A percentile compares a stretch with the other conserved stretches of the same genome.
Conservation (phyloP, 1,140 invertebrate species). For the Leucophenga varia region DNA sequence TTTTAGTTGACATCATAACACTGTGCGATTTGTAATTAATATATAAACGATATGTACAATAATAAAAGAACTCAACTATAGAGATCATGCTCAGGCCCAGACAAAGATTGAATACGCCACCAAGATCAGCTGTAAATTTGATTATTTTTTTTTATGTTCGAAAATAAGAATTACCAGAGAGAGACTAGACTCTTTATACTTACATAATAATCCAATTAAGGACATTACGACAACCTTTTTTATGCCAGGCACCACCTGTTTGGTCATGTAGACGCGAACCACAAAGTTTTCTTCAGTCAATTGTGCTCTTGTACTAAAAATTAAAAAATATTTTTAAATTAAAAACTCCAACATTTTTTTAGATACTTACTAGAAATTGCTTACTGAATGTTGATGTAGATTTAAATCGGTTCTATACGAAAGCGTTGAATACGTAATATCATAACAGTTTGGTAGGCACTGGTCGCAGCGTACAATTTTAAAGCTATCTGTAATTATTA, state of each 20-base stretch:
- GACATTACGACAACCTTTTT: constrained; percentile 52
- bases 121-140: constrained; percentile 39
- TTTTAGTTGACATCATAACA: constrained; percentile 7
- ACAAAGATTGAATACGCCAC: constrained; percentile 52
- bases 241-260: constrained; percentile 46
- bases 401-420: constrained; percentile 50
- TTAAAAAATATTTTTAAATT: not conserved
- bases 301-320: constrained; percentile 9
- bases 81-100: constrained; percentile 50
- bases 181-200: constrained; percentile 3
- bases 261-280: constrained; percentile 40
- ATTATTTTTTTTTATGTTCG: not conserved
- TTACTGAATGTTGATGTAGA: constrained; percentile 42
- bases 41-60: constrained; percentile 42
- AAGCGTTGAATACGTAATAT: constrained; percentile 51
- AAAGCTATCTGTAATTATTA: constrained; percentile 32
- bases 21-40: constrained; percentile 26
- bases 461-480: constrained; percentile 49
- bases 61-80: constrained; percentile 49
- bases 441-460: constrained; percentile 51
- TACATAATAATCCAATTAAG: constrained; percentile 47
- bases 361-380: constrained; percentile 36
- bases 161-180: too few relatives aligned
- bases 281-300: constrained; percentile 40
- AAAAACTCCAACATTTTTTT: not conserved